Evolutionary conservation across 2,113 vertebrate genomes (phyloP).

Genomic region (Arenaria interpres): DNA sequence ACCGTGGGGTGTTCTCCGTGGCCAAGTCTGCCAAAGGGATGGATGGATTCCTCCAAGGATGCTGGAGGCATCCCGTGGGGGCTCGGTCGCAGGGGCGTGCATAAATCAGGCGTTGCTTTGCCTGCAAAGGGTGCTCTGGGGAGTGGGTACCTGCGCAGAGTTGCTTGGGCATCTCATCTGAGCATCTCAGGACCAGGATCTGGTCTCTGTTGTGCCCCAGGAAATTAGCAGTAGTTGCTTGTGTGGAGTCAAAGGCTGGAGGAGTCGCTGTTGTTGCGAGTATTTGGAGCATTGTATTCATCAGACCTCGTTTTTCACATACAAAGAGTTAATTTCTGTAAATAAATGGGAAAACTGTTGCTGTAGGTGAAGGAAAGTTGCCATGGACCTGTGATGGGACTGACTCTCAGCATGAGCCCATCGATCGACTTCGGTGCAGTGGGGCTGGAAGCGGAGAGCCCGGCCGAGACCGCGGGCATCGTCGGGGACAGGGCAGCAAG

Average conservation of each 20-base stretch:
- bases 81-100: background rate
- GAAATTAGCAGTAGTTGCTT: background rate
- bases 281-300: background rate
- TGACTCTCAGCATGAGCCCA: rapidly evolving
- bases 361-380: background rate
- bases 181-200: background rate
- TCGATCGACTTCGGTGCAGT: rapidly evolving
- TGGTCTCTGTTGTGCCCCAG: background rate
- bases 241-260: background rate
- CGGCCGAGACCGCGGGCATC: rapidly evolving
- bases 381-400: background rate
- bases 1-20: background rate
- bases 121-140: background rate
- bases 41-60: rapidly evolving
- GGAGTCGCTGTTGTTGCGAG: background rate
- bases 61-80: background rate
- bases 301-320: background rate
- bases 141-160: background rate
- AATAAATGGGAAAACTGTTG: background rate
- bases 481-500: background rate
- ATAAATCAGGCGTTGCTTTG: background rate
- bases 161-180: background rate
- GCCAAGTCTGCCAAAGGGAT: background rate
- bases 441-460: background rate
- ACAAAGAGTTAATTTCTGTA: background rate